A percentile compares a stretch with the other conserved stretches of the same genome.
Evolutionary conservation across 2,113 vertebrate genomes (phyloP).

Genomic region (Phasianus colchicus): DNA sequence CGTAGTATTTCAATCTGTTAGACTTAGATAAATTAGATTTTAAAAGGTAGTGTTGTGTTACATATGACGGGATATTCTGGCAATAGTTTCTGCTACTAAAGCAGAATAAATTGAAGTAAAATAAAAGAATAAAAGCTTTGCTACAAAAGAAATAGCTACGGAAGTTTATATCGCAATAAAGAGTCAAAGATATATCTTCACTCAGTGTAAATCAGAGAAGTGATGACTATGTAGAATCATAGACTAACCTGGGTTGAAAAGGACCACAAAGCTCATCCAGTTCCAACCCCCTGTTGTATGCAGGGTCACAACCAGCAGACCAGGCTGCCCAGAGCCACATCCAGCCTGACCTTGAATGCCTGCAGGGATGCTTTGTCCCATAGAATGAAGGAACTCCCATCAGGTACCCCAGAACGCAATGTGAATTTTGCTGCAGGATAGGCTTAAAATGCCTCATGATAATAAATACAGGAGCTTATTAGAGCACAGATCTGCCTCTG

Average conservation of each 20-base stretch:
- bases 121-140: neutral
- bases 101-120: neutral
- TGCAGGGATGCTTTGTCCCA: neutral
- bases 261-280: too few relatives aligned
- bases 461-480: neutral
- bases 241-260: too few relatives aligned
- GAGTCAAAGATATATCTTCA: neutral
- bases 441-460: neutral
- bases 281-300: too few relatives aligned
- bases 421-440: neutral
- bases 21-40: neutral
- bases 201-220: neutral
- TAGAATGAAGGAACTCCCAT: neutral
- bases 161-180: neutral
- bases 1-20: neutral
- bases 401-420: neutral
- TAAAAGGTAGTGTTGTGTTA: too few relatives aligned
- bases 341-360: too few relatives aligned
- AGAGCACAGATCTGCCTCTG: neutral
- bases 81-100: neutral
- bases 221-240: neutral
- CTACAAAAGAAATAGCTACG: neutral
- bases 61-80: neutral
- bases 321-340: too few relatives aligned
- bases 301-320: too few relatives aligned